Percentiles rank a stretch among this genome's conserved stretches.
These are phyloP conservation scores for Drosophila siamana DNA, from an alignment of 2,888 invertebrate genomes.

Conservation along the genomic window DNA sequence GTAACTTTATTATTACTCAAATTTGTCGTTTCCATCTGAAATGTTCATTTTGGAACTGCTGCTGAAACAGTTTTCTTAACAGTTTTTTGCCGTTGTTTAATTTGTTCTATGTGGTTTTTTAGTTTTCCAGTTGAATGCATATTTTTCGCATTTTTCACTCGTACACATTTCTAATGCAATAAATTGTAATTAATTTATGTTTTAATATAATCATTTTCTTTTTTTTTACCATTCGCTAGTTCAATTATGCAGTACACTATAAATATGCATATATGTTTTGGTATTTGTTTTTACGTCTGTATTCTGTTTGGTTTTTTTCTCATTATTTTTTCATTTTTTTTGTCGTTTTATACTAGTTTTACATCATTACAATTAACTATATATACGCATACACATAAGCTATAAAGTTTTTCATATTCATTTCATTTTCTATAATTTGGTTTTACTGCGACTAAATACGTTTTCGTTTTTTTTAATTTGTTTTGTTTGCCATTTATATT, in stretches of 20 bases:
- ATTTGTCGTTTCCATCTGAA: slow-evolving; percentile 59
- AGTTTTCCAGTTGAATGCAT: slow-evolving; percentile 44
- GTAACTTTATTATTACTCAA: slow-evolving; percentile 78
- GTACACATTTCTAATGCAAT: slow-evolving; percentile 70
- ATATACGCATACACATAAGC: slow-evolving; percentile 57
- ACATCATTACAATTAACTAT: slow-evolving; percentile 73
- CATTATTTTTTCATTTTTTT: slow-evolving; percentile 36
- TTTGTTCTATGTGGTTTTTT: slow-evolving; percentile 42
- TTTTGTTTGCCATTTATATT: slow-evolving; percentile 13
- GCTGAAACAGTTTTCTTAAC: slow-evolving; percentile 46
- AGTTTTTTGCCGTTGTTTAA: slow-evolving; percentile 33
- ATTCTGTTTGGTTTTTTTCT: slow-evolving; percentile 22
- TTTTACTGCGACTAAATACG: slow-evolving; percentile 52
- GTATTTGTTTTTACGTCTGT: slow-evolving; percentile 21
- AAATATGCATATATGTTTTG: slow-evolving; percentile 53
- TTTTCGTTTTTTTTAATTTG: slow-evolving; percentile 31
- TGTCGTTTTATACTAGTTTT: slow-evolving; percentile 70
- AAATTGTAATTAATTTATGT: slow-evolving; percentile 62
- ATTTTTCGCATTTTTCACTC: slow-evolving; percentile 35
- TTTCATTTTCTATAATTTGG: slow-evolving; percentile 44
- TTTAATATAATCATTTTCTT: slow-evolving; percentile 50
- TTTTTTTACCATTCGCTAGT: slow-evolving; percentile 25
- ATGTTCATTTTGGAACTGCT: slow-evolving; percentile 38
- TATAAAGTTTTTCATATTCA: slow-evolving; percentile 56
- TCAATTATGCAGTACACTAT: slow-evolving; percentile 69